phyloP scores from a whole-genome alignment of 2,888 invertebrate species.

The Drosophila rellima region DNA sequence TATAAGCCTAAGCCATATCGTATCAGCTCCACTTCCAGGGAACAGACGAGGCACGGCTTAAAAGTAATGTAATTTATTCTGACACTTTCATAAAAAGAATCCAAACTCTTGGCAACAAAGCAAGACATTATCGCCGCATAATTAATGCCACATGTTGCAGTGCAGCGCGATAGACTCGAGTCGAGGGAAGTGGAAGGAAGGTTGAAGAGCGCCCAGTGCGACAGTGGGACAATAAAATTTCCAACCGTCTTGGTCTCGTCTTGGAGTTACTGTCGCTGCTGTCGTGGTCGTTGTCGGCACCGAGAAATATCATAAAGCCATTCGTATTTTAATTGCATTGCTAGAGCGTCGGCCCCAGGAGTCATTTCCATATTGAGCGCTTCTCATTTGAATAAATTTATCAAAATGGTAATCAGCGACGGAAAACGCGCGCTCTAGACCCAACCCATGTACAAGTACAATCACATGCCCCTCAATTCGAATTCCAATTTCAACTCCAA shows the following conservation, averaged over 20 bases:
- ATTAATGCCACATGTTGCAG: slow-evolving; percentile 81
- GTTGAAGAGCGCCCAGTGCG: slow-evolving; percentile 21
- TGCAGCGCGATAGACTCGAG: slow-evolving; percentile 25
- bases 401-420: slow-evolving; percentile 73
- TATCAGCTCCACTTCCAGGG: slow-evolving; percentile 50
- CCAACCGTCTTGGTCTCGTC: slow-evolving; percentile 33
- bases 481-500: slow-evolving; percentile 5
- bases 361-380: slow-evolving; percentile 71
- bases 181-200: neutral
- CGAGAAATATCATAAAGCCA: slow-evolving; percentile 73
- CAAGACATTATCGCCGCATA: slow-evolving; percentile 80
- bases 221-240: slow-evolving; percentile 66
- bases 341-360: slow-evolving; percentile 54
- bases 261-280: slow-evolving; percentile 15
- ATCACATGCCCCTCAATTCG: slow-evolving; percentile 10
- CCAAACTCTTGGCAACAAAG: slow-evolving; percentile 70
- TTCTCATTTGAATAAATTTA: slow-evolving; percentile 74
- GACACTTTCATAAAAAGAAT: slow-evolving; percentile 80
- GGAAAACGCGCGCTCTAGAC: slow-evolving; percentile 52
- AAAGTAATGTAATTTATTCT: slow-evolving; percentile 80
- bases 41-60: slow-evolving; percentile 43
- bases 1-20: neutral
- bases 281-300: slow-evolving; percentile 42
- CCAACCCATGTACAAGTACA: slow-evolving; percentile 14
- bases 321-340: slow-evolving; percentile 73